phyloP scores from a whole-genome alignment of 1,140 invertebrate species.

The Trichoplusia ni region DNA sequence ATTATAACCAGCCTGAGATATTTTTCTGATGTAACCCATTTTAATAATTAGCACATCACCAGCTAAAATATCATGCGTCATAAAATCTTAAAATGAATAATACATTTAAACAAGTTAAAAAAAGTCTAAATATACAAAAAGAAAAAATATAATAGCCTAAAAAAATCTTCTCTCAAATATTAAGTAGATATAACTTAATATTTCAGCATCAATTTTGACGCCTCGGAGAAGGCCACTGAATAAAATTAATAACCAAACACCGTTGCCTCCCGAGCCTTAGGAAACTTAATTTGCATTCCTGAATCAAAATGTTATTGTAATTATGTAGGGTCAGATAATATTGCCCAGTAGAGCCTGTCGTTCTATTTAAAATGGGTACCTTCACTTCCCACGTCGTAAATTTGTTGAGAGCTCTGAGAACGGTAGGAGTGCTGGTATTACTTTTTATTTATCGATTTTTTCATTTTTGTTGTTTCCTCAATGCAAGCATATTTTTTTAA shows the following conservation, averaged over 20 bases:
- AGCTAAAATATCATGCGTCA: background rate
- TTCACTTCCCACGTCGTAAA: background rate
- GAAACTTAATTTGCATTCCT: constrained; percentile 49
- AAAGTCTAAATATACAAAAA: background rate
- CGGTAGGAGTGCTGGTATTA: too few relatives aligned
- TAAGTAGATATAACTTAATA: constrained; percentile 36
- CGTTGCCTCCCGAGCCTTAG: constrained; percentile 12
- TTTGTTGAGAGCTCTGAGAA: constrained; percentile 6
- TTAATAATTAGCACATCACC: too few relatives aligned
- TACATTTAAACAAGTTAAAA: too few relatives aligned
- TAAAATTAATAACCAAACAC: constrained; percentile 46
- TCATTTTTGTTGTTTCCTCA: too few relatives aligned
- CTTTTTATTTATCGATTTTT: too few relatives aligned
- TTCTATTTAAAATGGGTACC: constrained; percentile 32
- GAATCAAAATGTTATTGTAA: constrained; percentile 54
- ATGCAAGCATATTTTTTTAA: too few relatives aligned
- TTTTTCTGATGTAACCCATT: too few relatives aligned
- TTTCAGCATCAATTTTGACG: constrained; percentile 26
- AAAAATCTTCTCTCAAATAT: constrained; percentile 23
- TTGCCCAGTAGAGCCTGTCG: constrained; percentile 1
- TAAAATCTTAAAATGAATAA: too few relatives aligned
- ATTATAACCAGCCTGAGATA: too few relatives aligned
- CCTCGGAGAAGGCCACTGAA: constrained; percentile 37
- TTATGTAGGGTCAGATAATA: constrained; percentile 46
- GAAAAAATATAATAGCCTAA: constrained; percentile 14